Evolutionary conservation across 2,113 vertebrate genomes (phyloP).

Genomic region (Zootoca vivipara): DNA sequence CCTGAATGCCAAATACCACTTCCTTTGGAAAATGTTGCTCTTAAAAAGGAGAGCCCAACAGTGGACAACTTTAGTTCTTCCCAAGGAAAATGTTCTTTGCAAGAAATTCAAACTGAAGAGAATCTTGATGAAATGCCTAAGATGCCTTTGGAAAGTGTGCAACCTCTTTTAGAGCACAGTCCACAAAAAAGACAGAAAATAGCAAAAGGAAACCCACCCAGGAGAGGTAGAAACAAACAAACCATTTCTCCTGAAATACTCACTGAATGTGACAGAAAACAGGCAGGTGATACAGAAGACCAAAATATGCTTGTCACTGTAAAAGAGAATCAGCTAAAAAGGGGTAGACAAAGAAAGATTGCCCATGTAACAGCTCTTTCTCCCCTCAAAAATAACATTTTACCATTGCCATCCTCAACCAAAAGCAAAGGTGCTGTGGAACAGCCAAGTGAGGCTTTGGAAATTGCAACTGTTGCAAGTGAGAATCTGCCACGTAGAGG

Average conservation of each 20-base stretch:
- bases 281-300: not conserved
- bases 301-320: not conserved
- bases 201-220: rapidly evolving
- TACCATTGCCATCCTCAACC: not conserved
- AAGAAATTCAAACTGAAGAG: not conserved
- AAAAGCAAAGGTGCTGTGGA: not conserved
- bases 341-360: slow-evolving; percentile 17
- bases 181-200: not conserved
- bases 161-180: not conserved
- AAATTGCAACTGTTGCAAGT: slow-evolving; percentile 7
- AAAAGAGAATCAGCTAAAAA: slow-evolving; percentile 18
- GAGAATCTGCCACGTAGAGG: not conserved
- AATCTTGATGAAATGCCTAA: slow-evolving; percentile 1
- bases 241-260: rapidly evolving
- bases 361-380: not conserved
- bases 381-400: not conserved
- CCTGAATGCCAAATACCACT: not conserved
- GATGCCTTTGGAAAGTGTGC: not conserved
- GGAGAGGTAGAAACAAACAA: rapidly evolving
- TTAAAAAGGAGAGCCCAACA: slow-evolving; percentile 3
- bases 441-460: not conserved
- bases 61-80: not conserved
- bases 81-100: not conserved
- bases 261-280: not conserved
- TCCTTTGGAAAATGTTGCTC: slow-evolving; percentile 28